A percentile compares a stretch with the other conserved stretches of the same genome.
These are phyloP conservation scores for Lymantria monacha DNA, from an alignment of 2,888 invertebrate species.

Conservation along the genomic window DNA sequence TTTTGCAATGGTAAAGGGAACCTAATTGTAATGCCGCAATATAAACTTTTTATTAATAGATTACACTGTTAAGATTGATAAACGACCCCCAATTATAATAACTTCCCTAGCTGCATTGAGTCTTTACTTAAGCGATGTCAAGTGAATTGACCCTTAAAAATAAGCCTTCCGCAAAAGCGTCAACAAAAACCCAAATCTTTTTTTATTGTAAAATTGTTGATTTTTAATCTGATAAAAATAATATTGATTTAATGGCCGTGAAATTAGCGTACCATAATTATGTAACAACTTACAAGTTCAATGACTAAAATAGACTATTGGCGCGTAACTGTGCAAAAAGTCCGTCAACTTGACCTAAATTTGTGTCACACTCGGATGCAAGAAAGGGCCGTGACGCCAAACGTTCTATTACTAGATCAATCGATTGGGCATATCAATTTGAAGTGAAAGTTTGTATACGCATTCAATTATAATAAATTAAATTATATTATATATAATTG, in stretches of 20 bases:
- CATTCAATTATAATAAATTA: too few relatives aligned
- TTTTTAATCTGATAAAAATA: slow-evolving; percentile 17
- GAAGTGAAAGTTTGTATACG: slow-evolving; percentile 17
- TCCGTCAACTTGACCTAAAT: slow-evolving; percentile 74
- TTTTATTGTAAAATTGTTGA: background rate
- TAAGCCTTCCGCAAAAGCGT: slow-evolving; percentile 26
- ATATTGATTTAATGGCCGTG: slow-evolving; percentile 32
- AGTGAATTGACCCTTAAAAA: slow-evolving; percentile 26
- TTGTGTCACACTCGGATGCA: slow-evolving; percentile 58
- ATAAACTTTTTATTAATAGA: too few relatives aligned
- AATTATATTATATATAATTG: too few relatives aligned
- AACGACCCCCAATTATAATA: too few relatives aligned
- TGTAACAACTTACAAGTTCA: slow-evolving; percentile 65
- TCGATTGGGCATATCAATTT: background rate
- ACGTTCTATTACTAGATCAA: slow-evolving; percentile 18
- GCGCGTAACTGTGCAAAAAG: slow-evolving; percentile 68
- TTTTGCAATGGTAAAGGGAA: too few relatives aligned
- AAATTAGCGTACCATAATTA: slow-evolving; percentile 34
- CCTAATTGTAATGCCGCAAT: too few relatives aligned
- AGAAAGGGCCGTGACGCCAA: slow-evolving; percentile 46
- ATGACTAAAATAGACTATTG: slow-evolving; percentile 61
- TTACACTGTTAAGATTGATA: too few relatives aligned
- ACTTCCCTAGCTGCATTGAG: background rate
- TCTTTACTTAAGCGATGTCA: slow-evolving; percentile 3
- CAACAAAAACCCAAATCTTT: slow-evolving; percentile 3